Percentiles rank a stretch among this genome's conserved stretches.
phyloP scores from a whole-genome alignment of 1,140 invertebrate species.

The Protaetia brevitarsis region DNA sequence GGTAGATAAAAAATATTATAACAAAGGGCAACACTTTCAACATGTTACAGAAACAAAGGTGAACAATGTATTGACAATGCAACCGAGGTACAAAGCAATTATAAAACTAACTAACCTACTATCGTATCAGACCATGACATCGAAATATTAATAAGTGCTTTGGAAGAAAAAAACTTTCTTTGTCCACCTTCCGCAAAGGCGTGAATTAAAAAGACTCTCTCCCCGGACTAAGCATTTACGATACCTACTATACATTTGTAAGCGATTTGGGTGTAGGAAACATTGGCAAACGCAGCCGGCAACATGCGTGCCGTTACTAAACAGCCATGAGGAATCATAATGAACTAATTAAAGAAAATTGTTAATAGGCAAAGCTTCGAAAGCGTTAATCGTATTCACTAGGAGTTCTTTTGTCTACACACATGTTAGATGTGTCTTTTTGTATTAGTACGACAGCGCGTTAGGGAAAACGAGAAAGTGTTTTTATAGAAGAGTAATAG shows the following conservation, averaged over 20 bases:
- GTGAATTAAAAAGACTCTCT: not conserved
- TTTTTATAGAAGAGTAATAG: not conserved
- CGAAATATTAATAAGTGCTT: slow-evolving; percentile 16
- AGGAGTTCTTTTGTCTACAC: not conserved
- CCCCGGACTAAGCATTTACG: not conserved
- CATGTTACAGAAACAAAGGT: too few species aligned
- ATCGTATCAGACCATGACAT: slow-evolving; percentile 1
- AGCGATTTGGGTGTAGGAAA: not conserved
- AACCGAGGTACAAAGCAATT: too few species aligned
- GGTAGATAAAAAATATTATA: too few species aligned
- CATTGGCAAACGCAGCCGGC: too few species aligned
- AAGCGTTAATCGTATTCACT: not conserved
- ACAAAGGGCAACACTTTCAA: too few species aligned
- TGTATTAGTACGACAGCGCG: too few species aligned
- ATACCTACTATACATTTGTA: too few species aligned
- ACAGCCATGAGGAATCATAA: slow-evolving; percentile 6
- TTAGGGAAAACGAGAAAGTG: slow-evolving; percentile 11
- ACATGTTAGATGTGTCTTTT: too few species aligned
- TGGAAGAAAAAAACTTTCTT: not conserved
- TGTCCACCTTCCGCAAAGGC: not conserved
- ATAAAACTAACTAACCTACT: not conserved
- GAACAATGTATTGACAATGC: too few species aligned
- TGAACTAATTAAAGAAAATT: slow-evolving; percentile 8
- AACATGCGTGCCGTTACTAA: not conserved
- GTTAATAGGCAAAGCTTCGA: slow-evolving; percentile 3